phyloP scores from a whole-genome alignment of 2,797 vertebrate species.

The Hephaestus fuliginosus region DNA sequence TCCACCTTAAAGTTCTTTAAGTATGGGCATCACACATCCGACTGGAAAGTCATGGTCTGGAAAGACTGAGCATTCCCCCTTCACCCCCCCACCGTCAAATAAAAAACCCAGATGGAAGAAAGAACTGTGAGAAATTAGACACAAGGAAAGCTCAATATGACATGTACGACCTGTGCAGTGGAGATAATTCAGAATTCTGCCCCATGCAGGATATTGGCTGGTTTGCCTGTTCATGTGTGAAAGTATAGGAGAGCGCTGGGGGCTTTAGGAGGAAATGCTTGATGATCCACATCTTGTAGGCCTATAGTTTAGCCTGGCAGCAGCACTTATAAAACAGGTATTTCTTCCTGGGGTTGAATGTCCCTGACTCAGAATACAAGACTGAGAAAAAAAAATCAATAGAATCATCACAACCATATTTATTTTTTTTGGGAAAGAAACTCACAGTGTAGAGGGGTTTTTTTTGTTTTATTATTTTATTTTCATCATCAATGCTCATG shows the following conservation, averaged over 20 bases:
- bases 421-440: background rate
- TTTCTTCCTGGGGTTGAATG: constrained; percentile 28
- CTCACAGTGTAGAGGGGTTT: background rate
- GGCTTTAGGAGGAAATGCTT: constrained; percentile 60
- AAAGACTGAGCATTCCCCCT: constrained; percentile 36
- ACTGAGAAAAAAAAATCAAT: constrained; percentile 9
- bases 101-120: constrained; percentile 53
- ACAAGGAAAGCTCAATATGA: constrained; percentile 51
- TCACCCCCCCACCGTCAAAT: constrained; percentile 1
- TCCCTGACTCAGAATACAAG: constrained; percentile 16
- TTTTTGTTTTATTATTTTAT: background rate
- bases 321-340: constrained; percentile 30
- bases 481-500: background rate
- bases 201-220: constrained; percentile 61
- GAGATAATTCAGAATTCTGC: constrained; percentile 60
- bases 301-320: constrained; percentile 49
- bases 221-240: constrained; percentile 71
- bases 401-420: background rate
- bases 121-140: constrained; percentile 54
- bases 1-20: constrained; percentile 62
- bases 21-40: constrained; percentile 66
- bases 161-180: constrained; percentile 63
- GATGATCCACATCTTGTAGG: constrained; percentile 62
- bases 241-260: constrained; percentile 51
- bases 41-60: constrained; percentile 50